Base-by-base conservation (phyloP, 1,140 invertebrate genomes). In the Lutraria rhynchaena region DNA sequence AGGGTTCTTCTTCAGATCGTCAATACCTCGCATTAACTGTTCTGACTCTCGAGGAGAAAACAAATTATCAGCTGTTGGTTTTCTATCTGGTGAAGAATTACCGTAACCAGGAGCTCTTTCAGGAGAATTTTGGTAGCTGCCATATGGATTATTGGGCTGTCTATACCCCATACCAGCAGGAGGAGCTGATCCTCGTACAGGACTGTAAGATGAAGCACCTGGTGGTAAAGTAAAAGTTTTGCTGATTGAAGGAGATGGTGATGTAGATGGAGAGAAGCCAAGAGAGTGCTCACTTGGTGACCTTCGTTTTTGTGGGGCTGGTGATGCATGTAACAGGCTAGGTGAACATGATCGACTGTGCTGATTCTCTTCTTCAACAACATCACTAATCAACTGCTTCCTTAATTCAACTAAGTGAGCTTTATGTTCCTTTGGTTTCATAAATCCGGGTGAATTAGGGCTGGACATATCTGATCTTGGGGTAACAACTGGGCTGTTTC, bases 331-430 rank as follows among this genome's bases (percentile, higher is more conserved):
- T 9, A 22, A 44, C 3, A 70, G 15, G 19, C 3, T 46, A 17
- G 78, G 78, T 17, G 69, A 81, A 19, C 67, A 63, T 11, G 69
- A 81, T 29, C 78, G 37, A 49, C 58, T 81, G 33, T 81, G 78
- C 19, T 53, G 69, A 11, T 51, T 53, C 31, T 81, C 78, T 53
- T 73, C 69, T 33, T 81, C 78, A 7, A 70, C 78, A 0, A 70
- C 61, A 46, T 77, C 73, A 35, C 29, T 49, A 31, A 85, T 76
- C 17, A 86, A 46, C 53, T 81, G 63, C n/a, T 69, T 37, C 19
- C 81, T 65, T 27, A 85, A 69, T 29, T 81, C 75, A 15, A 70
- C 55, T 19, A 86, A 44, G 65, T 86, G 77, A 37, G 74, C 82
- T 24, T 73, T 70, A 33, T 81, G 84, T 51, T 86, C 57, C 24